Evolutionary conservation across 2,797 vertebrate genomes (phyloP).

Genomic region (Protosalanx chinensis): DNA sequence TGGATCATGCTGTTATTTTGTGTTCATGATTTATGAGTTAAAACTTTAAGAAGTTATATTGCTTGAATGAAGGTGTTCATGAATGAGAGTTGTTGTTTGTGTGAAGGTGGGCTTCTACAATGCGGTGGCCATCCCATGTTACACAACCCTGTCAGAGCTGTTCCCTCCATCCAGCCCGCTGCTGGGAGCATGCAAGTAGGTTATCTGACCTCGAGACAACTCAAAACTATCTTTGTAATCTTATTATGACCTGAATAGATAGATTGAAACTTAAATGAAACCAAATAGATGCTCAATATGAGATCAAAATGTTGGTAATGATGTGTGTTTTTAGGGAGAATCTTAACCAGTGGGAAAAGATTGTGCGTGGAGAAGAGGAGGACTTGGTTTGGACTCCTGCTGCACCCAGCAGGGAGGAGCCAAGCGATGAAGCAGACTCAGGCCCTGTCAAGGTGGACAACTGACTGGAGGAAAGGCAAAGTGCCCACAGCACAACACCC

Average conservation of each 20-base stretch:
- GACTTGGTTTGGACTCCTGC: constrained; percentile 54
- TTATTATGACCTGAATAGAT: constrained; percentile 11
- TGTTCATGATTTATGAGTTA: neutral
- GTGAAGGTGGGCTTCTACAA: constrained; percentile 95
- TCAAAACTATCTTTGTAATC: neutral
- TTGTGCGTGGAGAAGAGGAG: constrained; percentile 82
- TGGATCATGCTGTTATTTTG: too few species aligned
- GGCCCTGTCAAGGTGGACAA: constrained; percentile 86
- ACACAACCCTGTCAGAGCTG: constrained; percentile 87
- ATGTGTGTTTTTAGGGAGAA: constrained; percentile 80
- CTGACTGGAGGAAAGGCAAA: constrained; percentile 64
- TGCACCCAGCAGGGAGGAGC: constrained; percentile 58
- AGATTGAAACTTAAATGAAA: neutral
- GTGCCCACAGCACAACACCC: constrained; percentile 52
- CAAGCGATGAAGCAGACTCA: constrained; percentile 67
- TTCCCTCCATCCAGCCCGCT: constrained; percentile 88
- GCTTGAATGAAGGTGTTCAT: neutral
- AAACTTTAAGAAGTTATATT: neutral
- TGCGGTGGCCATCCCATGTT: constrained; percentile 94
- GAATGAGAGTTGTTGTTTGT: constrained; percentile 19
- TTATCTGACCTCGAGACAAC: constrained; percentile 2
- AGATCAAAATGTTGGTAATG: constrained; percentile 36
- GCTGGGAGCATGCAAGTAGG: constrained; percentile 90
- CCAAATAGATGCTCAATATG: neutral
- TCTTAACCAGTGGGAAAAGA: constrained; percentile 92